Base-by-base conservation (phyloP, 2,888 invertebrate genomes). In the Halocaridina rubra region DNA sequence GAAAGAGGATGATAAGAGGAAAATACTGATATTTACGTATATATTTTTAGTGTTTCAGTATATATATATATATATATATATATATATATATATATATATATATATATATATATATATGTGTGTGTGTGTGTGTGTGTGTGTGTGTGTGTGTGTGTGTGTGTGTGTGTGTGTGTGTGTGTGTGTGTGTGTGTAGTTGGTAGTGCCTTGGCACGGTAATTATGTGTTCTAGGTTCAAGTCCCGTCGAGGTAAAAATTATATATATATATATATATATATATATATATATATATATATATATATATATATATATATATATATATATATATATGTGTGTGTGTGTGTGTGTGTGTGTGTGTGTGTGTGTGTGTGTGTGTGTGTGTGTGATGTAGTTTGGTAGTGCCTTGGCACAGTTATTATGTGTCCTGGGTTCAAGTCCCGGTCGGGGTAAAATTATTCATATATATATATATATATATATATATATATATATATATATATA, bases 41-140 rank as follows among this genome's bases (percentile, higher is more conserved):
- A n/a, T n/a, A n/a, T n/a, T 7, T 67, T 27, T 19, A 67, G 22
- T n/a, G n/a, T n/a, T 27, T 10, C 7, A 4, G 29, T 67, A 67
- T 67, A 67, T 67, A 67, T 67, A 67, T 67, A 29, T 67, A 67
- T 67, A 67, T 67, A 67, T 67, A 67, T 67, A 67, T 29, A 67
- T 67, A 67, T 67, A 67, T 67, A 67, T 67, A 67, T 29, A 67
- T 27, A 67, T 67, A 29, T 67, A 67, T 67, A 67, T 67, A 29
- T 67, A 67, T 67, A 67, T 67, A 67, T 67, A 67, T 67, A 22
- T 27, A 22, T 22, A 67, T 67, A 67, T 27, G 29, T 67, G 24
- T 67, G 29, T 67, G 29, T 67, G 29, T 67, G 29, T 67, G 29
- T 67, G 29, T 67, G 24, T 22, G 29, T 67, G 29, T 67, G 29